Percentiles rank a stretch among this genome's conserved stretches.
Conservation (phyloP, 1,140 invertebrate genomes). For the Plectus sambesii region DNA sequence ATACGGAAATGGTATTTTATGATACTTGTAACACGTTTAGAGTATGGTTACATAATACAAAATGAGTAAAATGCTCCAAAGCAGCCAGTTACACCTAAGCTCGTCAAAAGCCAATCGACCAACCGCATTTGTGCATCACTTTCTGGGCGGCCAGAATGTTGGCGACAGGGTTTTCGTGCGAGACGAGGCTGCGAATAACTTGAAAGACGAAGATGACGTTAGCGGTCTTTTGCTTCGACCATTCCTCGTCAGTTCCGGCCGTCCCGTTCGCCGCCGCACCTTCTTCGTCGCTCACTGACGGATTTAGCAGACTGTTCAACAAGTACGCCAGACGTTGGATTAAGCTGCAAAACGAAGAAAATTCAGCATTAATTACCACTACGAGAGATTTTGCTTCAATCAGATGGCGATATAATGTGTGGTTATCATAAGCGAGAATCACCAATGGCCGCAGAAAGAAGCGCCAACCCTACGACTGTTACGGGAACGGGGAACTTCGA, state of each 20-base stretch:
- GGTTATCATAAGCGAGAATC: no score
- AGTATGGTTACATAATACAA: no score
- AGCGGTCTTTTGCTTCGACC: slow-evolving; percentile 85
- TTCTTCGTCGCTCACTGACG: slow-evolving; percentile 52
- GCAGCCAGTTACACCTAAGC: slow-evolving; percentile 53
- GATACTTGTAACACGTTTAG: no score
- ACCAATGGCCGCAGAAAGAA: no score
- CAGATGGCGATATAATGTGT: no score
- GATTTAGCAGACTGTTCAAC: slow-evolving; percentile 63
- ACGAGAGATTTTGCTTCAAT: not conserved
- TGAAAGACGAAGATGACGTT: slow-evolving; percentile 83
- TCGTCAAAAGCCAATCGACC: slow-evolving; percentile 15
- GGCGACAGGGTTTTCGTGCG: slow-evolving; percentile 63
- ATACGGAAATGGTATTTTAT: no score
- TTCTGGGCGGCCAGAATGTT: slow-evolving; percentile 71
- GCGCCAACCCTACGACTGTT: no score
- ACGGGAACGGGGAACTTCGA: slow-evolving; percentile 8
- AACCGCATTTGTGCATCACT: slow-evolving; percentile 68
- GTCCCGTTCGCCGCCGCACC: slow-evolving; percentile 50
- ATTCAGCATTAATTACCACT: slow-evolving; percentile 12
- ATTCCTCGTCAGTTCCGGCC: slow-evolving; percentile 54
- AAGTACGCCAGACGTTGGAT: slow-evolving; percentile 65
- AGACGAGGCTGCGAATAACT: slow-evolving; percentile 70
- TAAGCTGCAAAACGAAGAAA: slow-evolving; percentile 52
- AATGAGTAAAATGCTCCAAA: no score